A percentile compares a stretch with the other conserved stretches of the same genome.
phyloP scores from a whole-genome alignment of 2,888 invertebrate species.

The Daptonema setosum region DNA sequence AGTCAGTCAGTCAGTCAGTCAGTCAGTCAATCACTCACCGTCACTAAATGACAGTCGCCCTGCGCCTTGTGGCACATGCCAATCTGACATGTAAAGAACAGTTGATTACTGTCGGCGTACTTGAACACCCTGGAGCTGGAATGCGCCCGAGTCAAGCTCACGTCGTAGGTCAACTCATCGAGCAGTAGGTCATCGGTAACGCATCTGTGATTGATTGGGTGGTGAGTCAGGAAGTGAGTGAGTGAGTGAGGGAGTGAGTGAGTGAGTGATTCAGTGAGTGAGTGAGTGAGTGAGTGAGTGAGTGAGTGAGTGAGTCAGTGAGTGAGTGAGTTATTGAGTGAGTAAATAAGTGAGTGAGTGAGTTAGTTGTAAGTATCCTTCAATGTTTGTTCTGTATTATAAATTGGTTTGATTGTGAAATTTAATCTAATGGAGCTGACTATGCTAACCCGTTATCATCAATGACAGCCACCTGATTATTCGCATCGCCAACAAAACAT shows the following conservation, averaged over 20 bases:
- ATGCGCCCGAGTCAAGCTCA: conserved; percentile 20
- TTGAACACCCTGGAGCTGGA: conserved; percentile 22
- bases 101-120: conserved; percentile 24
- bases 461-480: not conserved
- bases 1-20: not conserved
- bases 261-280: no score
- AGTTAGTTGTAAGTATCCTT: no score
- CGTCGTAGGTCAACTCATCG: conserved; percentile 18
- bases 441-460: not conserved
- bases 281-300: no score
- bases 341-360: no score
- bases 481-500: conserved; percentile 23
- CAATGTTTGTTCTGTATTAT: no score
- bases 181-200: conserved; percentile 19
- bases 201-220: conserved; percentile 12
- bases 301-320: no score
- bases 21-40: conserved; percentile 12
- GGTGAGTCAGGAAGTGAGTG: no score
- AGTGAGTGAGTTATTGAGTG: no score
- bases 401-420: no score
- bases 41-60: conserved; percentile 23
- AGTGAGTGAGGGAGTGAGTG: no score
- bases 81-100: conserved; percentile 26
- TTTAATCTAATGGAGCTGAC: no score
- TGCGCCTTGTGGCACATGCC: conserved; percentile 24